Evolutionary conservation across 2,113 vertebrate species (phyloP).

Genomic region (Takifugu flavidus): DNA sequence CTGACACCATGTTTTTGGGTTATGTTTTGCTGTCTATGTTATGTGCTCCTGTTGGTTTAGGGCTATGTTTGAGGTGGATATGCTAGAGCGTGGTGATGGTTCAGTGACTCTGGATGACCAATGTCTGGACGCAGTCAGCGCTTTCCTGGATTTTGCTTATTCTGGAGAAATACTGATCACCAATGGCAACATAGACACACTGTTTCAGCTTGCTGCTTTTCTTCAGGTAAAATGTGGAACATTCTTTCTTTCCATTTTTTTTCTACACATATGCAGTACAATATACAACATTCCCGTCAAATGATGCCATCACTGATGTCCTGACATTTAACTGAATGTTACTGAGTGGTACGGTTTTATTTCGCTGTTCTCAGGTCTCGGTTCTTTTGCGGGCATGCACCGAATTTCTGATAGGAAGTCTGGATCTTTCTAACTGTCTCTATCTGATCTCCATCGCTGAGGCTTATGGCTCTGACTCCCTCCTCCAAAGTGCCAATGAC

Average conservation of each 20-base stretch:
- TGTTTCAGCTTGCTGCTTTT: slow-evolving; percentile 94
- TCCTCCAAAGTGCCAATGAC: slow-evolving; percentile 80
- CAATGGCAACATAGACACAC: slow-evolving; percentile 89
- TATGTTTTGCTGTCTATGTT: too few species aligned
- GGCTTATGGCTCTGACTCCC: slow-evolving; percentile 84
- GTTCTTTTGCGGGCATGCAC: slow-evolving; percentile 89
- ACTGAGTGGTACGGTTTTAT: background rate
- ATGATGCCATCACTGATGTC: background rate
- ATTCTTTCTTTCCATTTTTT: too few species aligned
- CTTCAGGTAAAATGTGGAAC: slow-evolving; percentile 76
- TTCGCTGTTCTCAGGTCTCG: slow-evolving; percentile 67
- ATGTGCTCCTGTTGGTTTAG: slow-evolving; percentile 46
- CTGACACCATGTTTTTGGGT: too few species aligned
- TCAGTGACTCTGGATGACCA: slow-evolving; percentile 89
- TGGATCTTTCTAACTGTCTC: slow-evolving; percentile 89
- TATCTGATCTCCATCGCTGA: slow-evolving; percentile 87
- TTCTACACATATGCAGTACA: too few species aligned
- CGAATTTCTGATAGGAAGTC: slow-evolving; percentile 89
- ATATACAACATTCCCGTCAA: background rate
- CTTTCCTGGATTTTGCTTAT: slow-evolving; percentile 96
- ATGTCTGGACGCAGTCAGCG: slow-evolving; percentile 79
- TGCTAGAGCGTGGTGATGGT: slow-evolving; percentile 90
- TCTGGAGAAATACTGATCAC: slow-evolving; percentile 89
- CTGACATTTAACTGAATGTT: background rate
- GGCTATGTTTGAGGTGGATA: slow-evolving; percentile 97